phyloP scores from a whole-genome alignment of 2,113 vertebrate species.

The Leucosticte australis region DNA sequence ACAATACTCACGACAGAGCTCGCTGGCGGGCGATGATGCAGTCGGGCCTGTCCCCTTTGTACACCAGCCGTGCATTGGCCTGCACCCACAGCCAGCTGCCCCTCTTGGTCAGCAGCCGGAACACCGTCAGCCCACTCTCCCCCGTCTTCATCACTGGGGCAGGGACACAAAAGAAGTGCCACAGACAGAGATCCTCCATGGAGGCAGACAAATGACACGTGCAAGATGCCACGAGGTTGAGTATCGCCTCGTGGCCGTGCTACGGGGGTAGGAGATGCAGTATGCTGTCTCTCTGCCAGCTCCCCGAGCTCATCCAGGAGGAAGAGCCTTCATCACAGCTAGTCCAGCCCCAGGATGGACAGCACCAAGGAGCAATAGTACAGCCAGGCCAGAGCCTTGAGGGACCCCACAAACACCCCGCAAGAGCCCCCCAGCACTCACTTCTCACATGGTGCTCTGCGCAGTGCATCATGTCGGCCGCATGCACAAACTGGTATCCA shows the following conservation, averaged over 20 bases:
- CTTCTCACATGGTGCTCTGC: conserved; percentile 77
- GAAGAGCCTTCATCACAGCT: background rate
- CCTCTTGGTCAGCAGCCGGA: conserved; percentile 80
- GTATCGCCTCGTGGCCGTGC: accelerated
- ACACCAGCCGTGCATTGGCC: conserved; percentile 77
- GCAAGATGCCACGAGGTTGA: accelerated
- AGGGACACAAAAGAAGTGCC: background rate
- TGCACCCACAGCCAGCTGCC: conserved; percentile 83
- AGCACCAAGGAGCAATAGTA: background rate
- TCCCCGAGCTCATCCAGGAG: accelerated
- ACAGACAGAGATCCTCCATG: accelerated
- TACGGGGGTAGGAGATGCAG: accelerated
- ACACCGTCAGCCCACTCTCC: conserved; percentile 75
- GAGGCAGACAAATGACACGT: accelerated
- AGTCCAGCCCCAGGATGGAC: accelerated
- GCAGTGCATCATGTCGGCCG: conserved; percentile 79
- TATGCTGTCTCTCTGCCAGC: background rate
- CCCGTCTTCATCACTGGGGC: conserved; percentile 81
- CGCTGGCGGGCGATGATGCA: conserved; percentile 78
- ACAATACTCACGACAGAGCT: conserved; percentile 75
- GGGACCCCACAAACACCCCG: background rate
- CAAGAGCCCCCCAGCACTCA: background rate
- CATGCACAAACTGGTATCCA: conserved; percentile 82
- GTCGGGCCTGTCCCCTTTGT: conserved; percentile 75
- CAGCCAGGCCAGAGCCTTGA: background rate